Conservation (phyloP, 2,888 invertebrate species). For the Scaptomyza tumidula region DNA sequence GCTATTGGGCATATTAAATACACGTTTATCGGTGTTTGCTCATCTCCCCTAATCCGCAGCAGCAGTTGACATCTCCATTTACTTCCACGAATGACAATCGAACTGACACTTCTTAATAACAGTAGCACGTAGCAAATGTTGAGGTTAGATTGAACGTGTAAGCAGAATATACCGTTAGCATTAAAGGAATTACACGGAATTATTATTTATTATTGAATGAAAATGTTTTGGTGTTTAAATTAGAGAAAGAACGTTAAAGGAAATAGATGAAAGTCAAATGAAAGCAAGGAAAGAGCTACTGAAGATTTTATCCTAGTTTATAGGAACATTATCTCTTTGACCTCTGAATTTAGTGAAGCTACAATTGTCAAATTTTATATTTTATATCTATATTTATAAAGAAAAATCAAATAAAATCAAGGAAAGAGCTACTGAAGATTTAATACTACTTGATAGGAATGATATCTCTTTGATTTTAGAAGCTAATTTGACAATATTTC, state of each 20-base stretch:
- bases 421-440: neutral
- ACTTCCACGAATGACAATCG: slow-evolving; percentile 65
- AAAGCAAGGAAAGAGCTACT: neutral
- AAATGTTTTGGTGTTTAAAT: neutral
- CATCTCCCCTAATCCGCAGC: slow-evolving; percentile 58
- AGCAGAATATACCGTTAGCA: slow-evolving; percentile 32
- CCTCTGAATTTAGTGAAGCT: neutral
- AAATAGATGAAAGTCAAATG: neutral
- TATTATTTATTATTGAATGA: slow-evolving; percentile 3
- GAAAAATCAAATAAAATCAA: neutral
- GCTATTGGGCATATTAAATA: slow-evolving; percentile 62
- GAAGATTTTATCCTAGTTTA: neutral
- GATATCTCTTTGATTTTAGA: too few relatives aligned
- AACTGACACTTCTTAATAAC: slow-evolving; percentile 35
- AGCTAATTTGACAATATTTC: too few relatives aligned
- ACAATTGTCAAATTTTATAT: neutral
- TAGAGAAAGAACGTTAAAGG: neutral
- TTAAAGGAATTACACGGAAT: slow-evolving; percentile 11
- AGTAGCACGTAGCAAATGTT: slow-evolving; percentile 39
- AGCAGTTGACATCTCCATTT: slow-evolving; percentile 70
- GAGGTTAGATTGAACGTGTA: slow-evolving; percentile 23
- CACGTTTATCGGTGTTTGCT: slow-evolving; percentile 64
- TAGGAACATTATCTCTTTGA: neutral
- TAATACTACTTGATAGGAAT: neutral
- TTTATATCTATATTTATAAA: too few relatives aligned